These are phyloP conservation scores for Drosophila mulleri DNA, from an alignment of 2,888 invertebrate genomes.

Conservation along the genomic window DNA sequence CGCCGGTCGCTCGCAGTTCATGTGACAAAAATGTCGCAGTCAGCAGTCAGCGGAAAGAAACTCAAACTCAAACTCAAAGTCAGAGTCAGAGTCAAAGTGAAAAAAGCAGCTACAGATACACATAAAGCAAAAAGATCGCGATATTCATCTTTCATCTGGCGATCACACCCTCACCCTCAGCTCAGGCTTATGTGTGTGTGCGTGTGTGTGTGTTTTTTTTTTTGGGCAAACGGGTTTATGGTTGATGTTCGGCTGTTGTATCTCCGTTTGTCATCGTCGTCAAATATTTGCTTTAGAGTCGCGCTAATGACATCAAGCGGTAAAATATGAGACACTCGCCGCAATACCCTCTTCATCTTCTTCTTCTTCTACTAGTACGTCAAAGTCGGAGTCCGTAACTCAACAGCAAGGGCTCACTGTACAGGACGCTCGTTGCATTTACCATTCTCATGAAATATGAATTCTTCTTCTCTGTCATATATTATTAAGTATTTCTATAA, in stretches of 20 bases:
- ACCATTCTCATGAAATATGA: background rate
- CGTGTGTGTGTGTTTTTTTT: too few species aligned
- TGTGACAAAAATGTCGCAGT: slow-evolving; percentile 82
- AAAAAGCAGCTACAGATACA: background rate
- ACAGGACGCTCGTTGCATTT: slow-evolving; percentile 10
- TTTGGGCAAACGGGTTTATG: slow-evolving; percentile 66
- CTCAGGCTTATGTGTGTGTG: too few species aligned
- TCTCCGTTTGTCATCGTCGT: slow-evolving; percentile 68
- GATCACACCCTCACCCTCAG: slow-evolving; percentile 41
- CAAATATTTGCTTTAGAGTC: slow-evolving; percentile 74
- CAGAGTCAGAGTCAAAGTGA: background rate
- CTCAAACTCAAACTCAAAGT: slow-evolving; percentile 1
- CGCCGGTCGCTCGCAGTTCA: slow-evolving; percentile 60
- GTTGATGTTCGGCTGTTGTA: slow-evolving; percentile 42
- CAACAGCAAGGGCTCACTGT: background rate
- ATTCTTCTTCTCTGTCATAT: background rate
- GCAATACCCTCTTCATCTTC: slow-evolving; percentile 19
- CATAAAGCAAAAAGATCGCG: slow-evolving; percentile 36
- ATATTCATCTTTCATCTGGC: slow-evolving; percentile 44
- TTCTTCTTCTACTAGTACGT: background rate
- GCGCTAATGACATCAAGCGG: slow-evolving; percentile 74
- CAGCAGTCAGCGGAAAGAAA: slow-evolving; percentile 80
- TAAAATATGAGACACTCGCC: slow-evolving; percentile 33
- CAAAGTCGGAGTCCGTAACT: background rate
- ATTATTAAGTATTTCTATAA: too few species aligned